A percentile compares a stretch with the other conserved stretches of the same genome.
Conservation (phyloP, 1,140 invertebrate genomes). For the Megalopta genalis region DNA sequence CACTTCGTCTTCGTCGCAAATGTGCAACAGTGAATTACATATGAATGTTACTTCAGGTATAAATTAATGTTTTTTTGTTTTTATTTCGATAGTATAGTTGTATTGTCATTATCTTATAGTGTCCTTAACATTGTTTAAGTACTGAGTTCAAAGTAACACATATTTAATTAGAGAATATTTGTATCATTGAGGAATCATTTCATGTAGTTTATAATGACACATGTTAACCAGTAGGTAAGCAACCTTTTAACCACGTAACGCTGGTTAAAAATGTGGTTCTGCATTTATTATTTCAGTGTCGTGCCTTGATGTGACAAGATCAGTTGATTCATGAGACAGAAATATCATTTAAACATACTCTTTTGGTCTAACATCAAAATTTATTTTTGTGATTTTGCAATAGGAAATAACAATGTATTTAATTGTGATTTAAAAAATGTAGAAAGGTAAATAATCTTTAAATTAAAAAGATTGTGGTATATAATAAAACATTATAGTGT, state of each 20-base stretch:
- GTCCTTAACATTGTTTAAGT: background rate
- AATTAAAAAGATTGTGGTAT: background rate
- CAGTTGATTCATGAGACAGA: background rate
- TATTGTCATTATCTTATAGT: background rate
- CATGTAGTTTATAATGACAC: background rate
- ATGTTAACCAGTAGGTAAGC: background rate
- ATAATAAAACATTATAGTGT: background rate
- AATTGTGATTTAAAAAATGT: background rate
- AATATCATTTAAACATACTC: background rate
- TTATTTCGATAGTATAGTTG: slow-evolving; percentile 3
- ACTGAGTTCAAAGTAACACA: background rate
- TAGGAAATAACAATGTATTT: slow-evolving; percentile 8
- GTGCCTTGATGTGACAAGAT: background rate
- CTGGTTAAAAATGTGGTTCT: slow-evolving; percentile 23
- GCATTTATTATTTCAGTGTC: background rate
- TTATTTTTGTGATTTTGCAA: background rate
- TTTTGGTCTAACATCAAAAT: background rate
- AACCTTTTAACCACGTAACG: slow-evolving; percentile 1
- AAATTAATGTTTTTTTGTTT: slow-evolving; percentile 8
- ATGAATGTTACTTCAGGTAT: slow-evolving; percentile 20
- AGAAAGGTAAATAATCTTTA: background rate
- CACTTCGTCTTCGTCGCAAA: background rate
- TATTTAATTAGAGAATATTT: background rate
- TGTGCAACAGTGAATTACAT: slow-evolving; percentile 27
- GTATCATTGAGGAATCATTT: background rate